Conservation (phyloP, 2,797 vertebrate genomes). For the Spheniscus humboldti region DNA sequence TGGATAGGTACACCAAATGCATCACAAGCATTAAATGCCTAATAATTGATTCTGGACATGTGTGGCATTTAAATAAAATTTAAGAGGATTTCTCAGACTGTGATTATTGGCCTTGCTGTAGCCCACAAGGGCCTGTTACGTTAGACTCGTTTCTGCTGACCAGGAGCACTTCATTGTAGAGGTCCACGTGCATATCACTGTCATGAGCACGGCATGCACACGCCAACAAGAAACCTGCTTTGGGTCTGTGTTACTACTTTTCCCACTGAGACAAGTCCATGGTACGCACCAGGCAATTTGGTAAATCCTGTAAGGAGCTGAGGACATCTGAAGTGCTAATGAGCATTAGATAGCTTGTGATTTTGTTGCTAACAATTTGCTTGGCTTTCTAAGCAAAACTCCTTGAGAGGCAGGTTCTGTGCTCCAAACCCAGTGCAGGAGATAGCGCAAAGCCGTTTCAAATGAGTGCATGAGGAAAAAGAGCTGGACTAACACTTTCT, state of each 20-base stretch:
- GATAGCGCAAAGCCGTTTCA: background rate
- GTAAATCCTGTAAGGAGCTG: background rate
- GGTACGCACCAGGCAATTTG: background rate
- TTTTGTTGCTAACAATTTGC: background rate
- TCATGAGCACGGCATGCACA: background rate
- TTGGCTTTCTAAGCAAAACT: background rate
- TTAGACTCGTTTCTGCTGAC: background rate
- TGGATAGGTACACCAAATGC: background rate
- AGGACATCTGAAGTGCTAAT: background rate
- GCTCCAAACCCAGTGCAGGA: background rate
- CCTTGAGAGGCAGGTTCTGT: background rate
- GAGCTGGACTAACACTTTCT: background rate
- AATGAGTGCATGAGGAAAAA: background rate
- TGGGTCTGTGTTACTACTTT: background rate
- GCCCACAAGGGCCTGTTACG: background rate
- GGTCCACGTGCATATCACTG: background rate
- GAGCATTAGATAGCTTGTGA: background rate
- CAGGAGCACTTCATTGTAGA: background rate
- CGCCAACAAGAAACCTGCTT: background rate
- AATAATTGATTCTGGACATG: background rate
- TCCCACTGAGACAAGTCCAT: background rate
- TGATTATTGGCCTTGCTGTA: background rate
- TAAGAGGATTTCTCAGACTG: conserved; percentile 15
- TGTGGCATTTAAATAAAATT: conserved; percentile 7
- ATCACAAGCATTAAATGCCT: background rate